Evolutionary conservation across 2,888 invertebrate genomes (phyloP).

Genomic region (Timema cristinae): DNA sequence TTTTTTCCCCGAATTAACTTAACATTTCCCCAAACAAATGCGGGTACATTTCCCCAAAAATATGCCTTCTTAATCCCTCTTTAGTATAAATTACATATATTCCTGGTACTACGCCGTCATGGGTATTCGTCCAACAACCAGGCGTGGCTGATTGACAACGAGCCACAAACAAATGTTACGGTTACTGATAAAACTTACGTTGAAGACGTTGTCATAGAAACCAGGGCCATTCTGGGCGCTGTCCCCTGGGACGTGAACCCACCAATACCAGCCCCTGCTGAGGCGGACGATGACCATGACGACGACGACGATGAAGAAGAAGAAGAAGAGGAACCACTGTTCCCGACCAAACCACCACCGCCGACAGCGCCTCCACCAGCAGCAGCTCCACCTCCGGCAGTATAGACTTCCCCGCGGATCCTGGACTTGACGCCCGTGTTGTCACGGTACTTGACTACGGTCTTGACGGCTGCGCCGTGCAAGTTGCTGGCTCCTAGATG

Average conservation of each 20-base stretch:
- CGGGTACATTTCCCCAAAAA: too few species aligned
- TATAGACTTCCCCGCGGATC: neutral
- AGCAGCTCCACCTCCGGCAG: neutral
- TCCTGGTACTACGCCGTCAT: too few species aligned
- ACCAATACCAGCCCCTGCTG: neutral
- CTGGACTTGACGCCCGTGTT: neutral
- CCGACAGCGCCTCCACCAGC: neutral
- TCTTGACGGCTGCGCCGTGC: neutral
- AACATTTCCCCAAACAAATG: too few species aligned
- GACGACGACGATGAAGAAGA: neutral
- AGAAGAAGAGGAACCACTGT: neutral
- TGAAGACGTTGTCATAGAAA: neutral
- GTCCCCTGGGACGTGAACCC: neutral
- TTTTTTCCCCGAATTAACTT: too few species aligned
- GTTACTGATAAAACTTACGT: constrained; percentile 12
- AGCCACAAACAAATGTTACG: too few species aligned
- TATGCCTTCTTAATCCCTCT: too few species aligned
- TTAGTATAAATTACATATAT: too few species aligned
- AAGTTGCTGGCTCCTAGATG: neutral
- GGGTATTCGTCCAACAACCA: too few species aligned
- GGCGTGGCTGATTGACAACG: too few species aligned
- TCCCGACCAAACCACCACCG: neutral
- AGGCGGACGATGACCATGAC: neutral
- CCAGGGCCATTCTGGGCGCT: neutral
- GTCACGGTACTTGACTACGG: too few species aligned